Base-by-base conservation (phyloP, 2,888 invertebrate genomes). In the Ceraclea dissimilis region DNA sequence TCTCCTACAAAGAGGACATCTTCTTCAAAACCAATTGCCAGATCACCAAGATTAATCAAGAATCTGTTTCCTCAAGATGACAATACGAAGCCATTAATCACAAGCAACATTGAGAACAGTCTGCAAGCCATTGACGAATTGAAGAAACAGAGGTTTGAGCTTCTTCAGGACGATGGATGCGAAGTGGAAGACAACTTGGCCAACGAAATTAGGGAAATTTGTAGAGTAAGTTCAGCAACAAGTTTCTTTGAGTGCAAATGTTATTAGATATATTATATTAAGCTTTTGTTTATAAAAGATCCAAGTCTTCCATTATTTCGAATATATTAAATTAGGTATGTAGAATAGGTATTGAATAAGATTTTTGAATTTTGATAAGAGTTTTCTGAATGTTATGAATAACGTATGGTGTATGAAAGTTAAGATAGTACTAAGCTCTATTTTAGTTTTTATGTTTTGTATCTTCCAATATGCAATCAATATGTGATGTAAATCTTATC, bases 121-220 rank as follows among this genome's bases (percentile, higher is more conserved):
- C 20, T 20, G 2, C 18, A 10, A 16, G 18, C 46, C 16, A 46
- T 20, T 16, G 20, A 18, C 2, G 46, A 46, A 19, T 63, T 71
- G 48, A 74, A 74, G 68, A 67, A 67, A 56, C 71, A 66, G 63
- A 71, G 77, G 57, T 78, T 72, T 65, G 72, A 76, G 66, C 65
- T 76, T 34, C 64, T 76, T 61, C 65, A 68, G 44, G 71, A 70
- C 56, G 69, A 69, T 44, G 20, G 18, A 51, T 68, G 71, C 59
- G 81, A 79, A 67, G 71, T 78, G 67, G 76, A 71, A 64, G 81
- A 82, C 58, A 82, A 82, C 68, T 69, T 81, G 69, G 75, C 77
- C 56, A 81, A 81, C 65, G 81, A 81, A 69, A 72, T 79, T 52
- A 73, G 75, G 53, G 80, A 80, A 67, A 75, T 78, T 71, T 74